Evolutionary conservation across 2,888 invertebrate genomes (phyloP).

Genomic region (Invenusta paracnida): DNA sequence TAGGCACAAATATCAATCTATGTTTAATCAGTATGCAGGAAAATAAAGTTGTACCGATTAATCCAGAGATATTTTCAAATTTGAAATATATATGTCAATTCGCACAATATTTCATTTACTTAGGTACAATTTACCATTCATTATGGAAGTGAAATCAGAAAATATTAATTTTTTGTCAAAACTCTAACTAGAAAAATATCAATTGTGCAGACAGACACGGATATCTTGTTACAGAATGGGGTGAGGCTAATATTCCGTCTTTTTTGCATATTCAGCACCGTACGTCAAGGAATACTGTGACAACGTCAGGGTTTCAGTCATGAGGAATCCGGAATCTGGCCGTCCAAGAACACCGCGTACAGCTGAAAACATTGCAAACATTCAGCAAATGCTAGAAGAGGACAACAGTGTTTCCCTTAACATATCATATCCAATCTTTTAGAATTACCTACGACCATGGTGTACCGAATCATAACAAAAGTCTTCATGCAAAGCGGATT

Average conservation of each 20-base stretch:
- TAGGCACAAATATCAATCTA: too few relatives aligned
- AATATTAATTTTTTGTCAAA: background rate
- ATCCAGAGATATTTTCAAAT: background rate
- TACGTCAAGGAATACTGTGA: background rate
- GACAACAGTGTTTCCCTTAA: background rate
- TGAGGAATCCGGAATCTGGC: background rate
- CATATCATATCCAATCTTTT: background rate
- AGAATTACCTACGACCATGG: background rate
- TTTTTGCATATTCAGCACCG: background rate
- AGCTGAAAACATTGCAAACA: background rate
- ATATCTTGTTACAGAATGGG: background rate
- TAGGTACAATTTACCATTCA: background rate
- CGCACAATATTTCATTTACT: background rate
- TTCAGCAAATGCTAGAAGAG: background rate
- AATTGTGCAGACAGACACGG: background rate
- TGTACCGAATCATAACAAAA: background rate
- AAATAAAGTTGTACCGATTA: too few relatives aligned
- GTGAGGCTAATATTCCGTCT: background rate
- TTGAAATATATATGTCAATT: too few relatives aligned
- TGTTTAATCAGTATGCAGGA: too few relatives aligned
- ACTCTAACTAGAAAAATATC: background rate
- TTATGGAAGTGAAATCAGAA: background rate
- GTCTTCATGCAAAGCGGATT: too few relatives aligned
- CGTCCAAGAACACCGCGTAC: background rate
- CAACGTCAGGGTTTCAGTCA: background rate